Evolutionary conservation across 1,140 invertebrate species (phyloP), one percentile per base, ranked within the genome.

Genomic region (Phortica variegata): DNA sequence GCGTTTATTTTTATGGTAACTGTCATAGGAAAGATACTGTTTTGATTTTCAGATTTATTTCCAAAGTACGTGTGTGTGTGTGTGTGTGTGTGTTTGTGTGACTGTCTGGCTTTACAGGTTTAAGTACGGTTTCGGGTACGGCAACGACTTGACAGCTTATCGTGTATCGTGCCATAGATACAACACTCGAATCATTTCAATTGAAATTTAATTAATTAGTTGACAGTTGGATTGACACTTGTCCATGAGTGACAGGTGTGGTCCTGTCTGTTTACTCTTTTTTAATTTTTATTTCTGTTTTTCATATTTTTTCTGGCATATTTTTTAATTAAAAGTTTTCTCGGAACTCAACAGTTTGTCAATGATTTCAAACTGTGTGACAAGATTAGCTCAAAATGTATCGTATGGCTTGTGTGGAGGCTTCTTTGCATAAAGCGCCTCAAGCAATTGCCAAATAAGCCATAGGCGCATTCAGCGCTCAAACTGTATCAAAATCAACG

Each of bases 161-260:
- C 66, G 66, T 61, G 66, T 54, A 51, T n/a, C n/a, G n/a, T n/a
- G n/a, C n/a, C n/a, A n/a, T n/a, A n/a, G n/a, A n/a, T n/a, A n/a
- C n/a, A n/a, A n/a, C n/a, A n/a, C n/a, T n/a, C n/a, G n/a, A 56
- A 60, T 47, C 63, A 63, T 63, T 68, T 68, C 63, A 68, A 68
- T 68, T 68, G 63, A 68, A 68, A 68, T 68, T 68, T 68, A 68
- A 68, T 68, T 68, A 68, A 68, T 68, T 68, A 68, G 63, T 69
- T 63, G 63, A 68, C 63, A 68, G 63, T 58, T 42, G 65, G 65
- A 68, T 69, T 68, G 63, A 63, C 65, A 60, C 45, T 49, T 48
- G 60, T 60, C 57, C 56, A 60, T 66, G 56, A 60, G 13, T 63
- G 60, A 53, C 63, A 68, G 54, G 54, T 60, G 57, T 46, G 56